Evolutionary conservation across 2,113 vertebrate genomes (phyloP).

Genomic region (Ophthalmolycus amberensis): DNA sequence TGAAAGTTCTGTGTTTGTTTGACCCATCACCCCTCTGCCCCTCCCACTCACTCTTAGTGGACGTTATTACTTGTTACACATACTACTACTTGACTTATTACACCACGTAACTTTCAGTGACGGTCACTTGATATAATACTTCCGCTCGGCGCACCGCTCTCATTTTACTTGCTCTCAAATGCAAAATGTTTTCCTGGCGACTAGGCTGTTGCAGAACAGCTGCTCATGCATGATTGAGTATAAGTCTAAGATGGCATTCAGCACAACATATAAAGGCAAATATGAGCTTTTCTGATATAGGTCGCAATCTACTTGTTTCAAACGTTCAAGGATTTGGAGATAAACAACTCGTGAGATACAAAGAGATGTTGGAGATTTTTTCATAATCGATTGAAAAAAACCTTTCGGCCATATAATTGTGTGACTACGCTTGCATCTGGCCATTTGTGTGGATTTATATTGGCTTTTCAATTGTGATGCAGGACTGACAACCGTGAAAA

Average conservation of each 20-base stretch:
- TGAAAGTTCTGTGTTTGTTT: too few relatives aligned
- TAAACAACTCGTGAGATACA: not conserved
- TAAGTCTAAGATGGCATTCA: constrained; percentile 20
- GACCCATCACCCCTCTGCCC: too few relatives aligned
- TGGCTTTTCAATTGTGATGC: not conserved
- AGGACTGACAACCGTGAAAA: not conserved
- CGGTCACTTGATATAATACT: too few relatives aligned
- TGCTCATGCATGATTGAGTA: not conserved
- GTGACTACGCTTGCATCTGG: too few relatives aligned
- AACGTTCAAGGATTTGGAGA: not conserved
- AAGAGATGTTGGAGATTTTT: not conserved
- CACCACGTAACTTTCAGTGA: too few relatives aligned
- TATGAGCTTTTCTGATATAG: not conserved
- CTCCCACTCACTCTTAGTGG: too few relatives aligned
- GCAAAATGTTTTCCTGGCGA: too few relatives aligned
- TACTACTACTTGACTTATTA: too few relatives aligned
- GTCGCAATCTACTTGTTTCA: not conserved
- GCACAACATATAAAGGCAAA: constrained; percentile 8
- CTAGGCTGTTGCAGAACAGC: too few relatives aligned
- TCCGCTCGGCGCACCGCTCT: too few relatives aligned
- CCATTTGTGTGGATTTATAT: not conserved
- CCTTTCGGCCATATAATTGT: not conserved
- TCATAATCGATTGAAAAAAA: constrained; percentile 6
- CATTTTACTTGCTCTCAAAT: too few relatives aligned
- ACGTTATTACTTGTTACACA: too few relatives aligned